These are phyloP conservation scores for Anableps anableps DNA, from an alignment of 2,797 vertebrate species.

Conservation along the genomic window DNA sequence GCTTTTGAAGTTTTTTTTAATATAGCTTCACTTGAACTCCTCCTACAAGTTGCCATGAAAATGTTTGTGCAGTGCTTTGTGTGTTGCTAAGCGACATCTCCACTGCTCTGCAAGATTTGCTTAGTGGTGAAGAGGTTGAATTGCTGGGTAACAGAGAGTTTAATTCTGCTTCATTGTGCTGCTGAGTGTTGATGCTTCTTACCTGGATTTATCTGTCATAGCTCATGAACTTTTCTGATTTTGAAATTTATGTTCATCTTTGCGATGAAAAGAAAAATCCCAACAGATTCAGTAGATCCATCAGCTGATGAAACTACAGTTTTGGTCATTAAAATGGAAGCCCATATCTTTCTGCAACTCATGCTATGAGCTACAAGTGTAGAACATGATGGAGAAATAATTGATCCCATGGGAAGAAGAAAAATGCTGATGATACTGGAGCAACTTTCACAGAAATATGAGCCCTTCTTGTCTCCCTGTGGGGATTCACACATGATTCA, in stretches of 20 bases:
- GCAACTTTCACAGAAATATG: slow-evolving; percentile 4
- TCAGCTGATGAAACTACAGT: background rate
- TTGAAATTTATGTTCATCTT: background rate
- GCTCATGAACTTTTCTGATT: background rate
- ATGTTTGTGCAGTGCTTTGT: background rate
- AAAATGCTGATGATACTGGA: background rate
- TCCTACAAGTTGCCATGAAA: background rate
- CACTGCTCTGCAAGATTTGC: background rate
- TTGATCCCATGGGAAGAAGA: background rate
- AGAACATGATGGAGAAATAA: background rate
- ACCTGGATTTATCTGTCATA: background rate
- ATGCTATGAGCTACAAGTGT: background rate
- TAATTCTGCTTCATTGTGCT: background rate
- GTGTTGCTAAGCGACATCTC: slow-evolving; percentile 7
- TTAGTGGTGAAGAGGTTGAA: background rate
- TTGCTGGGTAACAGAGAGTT: background rate
- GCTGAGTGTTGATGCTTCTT: background rate
- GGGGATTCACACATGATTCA: background rate
- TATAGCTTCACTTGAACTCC: background rate
- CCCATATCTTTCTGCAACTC: background rate
- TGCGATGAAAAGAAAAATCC: background rate
- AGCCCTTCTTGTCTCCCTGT: background rate
- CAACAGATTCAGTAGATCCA: background rate
- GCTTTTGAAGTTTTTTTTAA: background rate
- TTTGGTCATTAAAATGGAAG: background rate